Evolutionary conservation across 2,113 vertebrate species (phyloP).

Genomic region (Sorex araneus): DNA sequence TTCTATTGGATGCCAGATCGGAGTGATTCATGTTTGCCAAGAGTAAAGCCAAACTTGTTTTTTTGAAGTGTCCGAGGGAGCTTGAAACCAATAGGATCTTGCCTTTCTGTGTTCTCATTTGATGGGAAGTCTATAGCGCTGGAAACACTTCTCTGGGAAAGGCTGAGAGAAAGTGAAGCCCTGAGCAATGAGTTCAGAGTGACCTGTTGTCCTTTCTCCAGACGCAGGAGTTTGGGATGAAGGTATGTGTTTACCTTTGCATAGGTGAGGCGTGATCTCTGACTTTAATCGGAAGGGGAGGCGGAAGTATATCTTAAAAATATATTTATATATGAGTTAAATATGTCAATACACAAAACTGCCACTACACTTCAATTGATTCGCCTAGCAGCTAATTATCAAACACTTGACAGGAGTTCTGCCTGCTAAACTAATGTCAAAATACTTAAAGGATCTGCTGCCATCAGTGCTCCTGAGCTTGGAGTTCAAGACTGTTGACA

Average conservation of each 20-base stretch:
- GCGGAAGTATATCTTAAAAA: too few relatives aligned
- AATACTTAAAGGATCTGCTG: not conserved
- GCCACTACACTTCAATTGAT: slow-evolving; percentile 30
- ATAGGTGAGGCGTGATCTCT: not conserved
- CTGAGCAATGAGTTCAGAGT: not conserved
- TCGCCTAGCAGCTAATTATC: slow-evolving; percentile 41
- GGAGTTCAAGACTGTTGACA: not conserved
- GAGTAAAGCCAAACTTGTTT: slow-evolving; percentile 62
- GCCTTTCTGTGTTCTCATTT: slow-evolving; percentile 45
- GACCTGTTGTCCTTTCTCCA: not conserved
- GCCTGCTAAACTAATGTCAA: slow-evolving; percentile 13
- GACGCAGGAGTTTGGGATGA: not conserved
- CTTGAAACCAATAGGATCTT: slow-evolving; percentile 46
- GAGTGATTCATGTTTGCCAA: slow-evolving; percentile 30
- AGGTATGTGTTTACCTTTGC: slow-evolving; percentile 9
- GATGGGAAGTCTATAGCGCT: not conserved
- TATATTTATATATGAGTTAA: not conserved
- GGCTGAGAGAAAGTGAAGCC: not conserved
- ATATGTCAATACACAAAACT: not conserved
- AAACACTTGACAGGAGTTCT: not conserved
- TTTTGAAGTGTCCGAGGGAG: slow-evolving; percentile 56
- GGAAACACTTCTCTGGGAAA: not conserved
- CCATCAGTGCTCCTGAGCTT: not conserved
- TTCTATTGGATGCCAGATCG: slow-evolving; percentile 12
- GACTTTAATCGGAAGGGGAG: not conserved